phyloP scores from a whole-genome alignment of 2,113 vertebrate genomes.

The Nycticryphes semicollaris region DNA sequence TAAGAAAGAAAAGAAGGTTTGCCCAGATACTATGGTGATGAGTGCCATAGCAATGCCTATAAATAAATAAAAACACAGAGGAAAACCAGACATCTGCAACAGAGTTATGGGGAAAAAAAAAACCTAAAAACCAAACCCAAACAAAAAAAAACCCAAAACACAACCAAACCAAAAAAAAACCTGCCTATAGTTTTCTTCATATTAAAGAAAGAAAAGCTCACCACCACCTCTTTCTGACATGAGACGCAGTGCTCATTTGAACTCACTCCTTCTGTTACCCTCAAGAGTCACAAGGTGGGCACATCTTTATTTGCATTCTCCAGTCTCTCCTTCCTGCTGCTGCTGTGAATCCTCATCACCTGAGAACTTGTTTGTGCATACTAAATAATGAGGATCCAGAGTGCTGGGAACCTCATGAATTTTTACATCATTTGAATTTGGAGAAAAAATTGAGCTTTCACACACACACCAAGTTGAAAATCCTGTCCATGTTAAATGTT shows the following conservation, averaged over 20 bases:
- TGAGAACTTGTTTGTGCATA: constrained; percentile 20
- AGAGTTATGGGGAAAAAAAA: not conserved
- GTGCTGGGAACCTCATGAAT: not conserved
- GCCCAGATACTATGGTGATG: not conserved
- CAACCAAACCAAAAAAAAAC: not conserved
- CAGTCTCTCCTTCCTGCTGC: constrained; percentile 28
- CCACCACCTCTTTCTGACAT: not conserved
- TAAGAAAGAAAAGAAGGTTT: constrained; percentile 29
- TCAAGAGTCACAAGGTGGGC: not conserved
- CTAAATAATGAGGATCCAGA: not conserved
- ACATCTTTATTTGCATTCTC: constrained; percentile 29
- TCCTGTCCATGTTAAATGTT: not conserved
- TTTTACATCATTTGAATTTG: constrained; percentile 28
- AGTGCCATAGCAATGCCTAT: constrained; percentile 15
- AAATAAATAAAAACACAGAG: constrained; percentile 22
- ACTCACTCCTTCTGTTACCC: not conserved
- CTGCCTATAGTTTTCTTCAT: not conserved
- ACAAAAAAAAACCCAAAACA: not conserved
- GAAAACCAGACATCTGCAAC: not conserved
- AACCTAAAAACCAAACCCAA: not conserved
- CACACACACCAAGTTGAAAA: not conserved
- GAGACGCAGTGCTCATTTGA: not conserved
- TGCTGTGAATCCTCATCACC: not conserved
- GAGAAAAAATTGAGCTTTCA: not conserved
- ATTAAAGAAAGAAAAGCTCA: not conserved